Evolutionary conservation across 2,113 vertebrate species (phyloP).

Genomic region (Xenopus laevis): DNA sequence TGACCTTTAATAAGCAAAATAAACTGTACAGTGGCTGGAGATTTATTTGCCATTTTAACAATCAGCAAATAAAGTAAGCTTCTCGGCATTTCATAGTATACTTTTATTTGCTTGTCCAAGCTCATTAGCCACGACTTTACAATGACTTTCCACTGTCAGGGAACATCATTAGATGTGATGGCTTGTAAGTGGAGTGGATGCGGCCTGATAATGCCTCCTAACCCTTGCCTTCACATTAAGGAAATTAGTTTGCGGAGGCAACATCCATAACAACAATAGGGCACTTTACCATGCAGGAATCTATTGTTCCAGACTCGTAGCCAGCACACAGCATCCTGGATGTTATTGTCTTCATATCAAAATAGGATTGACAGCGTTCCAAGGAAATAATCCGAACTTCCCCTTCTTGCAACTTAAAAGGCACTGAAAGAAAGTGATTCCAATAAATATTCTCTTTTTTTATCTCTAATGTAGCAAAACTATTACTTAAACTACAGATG

Average conservation of each 20-base stretch:
- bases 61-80: too few species aligned
- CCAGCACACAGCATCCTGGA: conserved; percentile 91
- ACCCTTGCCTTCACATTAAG: background rate
- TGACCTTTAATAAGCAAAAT: background rate
- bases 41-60: background rate
- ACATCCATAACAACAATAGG: background rate
- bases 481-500: too few species aligned
- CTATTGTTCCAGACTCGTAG: conserved; percentile 83
- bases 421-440: conserved; percentile 68
- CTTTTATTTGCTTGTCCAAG: background rate
- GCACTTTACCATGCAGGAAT: conserved; percentile 72
- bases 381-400: conserved; percentile 89
- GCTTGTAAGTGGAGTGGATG: background rate
- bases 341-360: conserved; percentile 94
- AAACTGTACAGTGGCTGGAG: background rate
- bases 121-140: background rate
- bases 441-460: background rate
- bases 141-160: background rate
- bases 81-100: too few species aligned
- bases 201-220: background rate
- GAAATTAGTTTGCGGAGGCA: background rate
- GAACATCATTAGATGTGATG: background rate
- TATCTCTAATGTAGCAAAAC: too few species aligned
- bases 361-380: conserved; percentile 87
- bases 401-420: conserved; percentile 94